Conservation (phyloP, 2,113 vertebrate species). For the Polyodon spathula region DNA sequence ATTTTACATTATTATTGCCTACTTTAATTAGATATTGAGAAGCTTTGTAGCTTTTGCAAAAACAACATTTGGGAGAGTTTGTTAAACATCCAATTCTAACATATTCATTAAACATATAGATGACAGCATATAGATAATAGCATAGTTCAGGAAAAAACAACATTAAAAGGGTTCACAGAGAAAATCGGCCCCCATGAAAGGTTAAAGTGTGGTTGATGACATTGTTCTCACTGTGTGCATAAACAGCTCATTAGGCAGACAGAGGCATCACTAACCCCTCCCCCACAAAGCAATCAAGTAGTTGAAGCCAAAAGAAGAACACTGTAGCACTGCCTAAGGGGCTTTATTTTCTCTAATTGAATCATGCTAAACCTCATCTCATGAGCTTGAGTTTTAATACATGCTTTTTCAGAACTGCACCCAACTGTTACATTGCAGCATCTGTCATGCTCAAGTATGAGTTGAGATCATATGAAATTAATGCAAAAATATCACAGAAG, state of each 20-base stretch:
- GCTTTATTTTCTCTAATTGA: constrained; percentile 3
- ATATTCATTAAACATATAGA: no score
- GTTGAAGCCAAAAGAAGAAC: background rate
- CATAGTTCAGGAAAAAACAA: background rate
- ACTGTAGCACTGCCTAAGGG: background rate
- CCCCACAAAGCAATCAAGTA: constrained; percentile 1
- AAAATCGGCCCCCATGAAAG: background rate
- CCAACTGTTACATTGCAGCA: background rate
- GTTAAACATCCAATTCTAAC: no score
- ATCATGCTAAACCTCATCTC: constrained; percentile 1
- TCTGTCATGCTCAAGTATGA: background rate
- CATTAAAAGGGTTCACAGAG: background rate
- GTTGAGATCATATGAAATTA: background rate
- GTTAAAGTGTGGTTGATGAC: background rate
- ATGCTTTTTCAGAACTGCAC: background rate
- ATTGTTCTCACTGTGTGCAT: background rate
- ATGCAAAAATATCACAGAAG: no score
- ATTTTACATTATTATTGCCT: no score
- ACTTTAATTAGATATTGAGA: no score
- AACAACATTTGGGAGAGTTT: no score
- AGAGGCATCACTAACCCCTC: background rate
- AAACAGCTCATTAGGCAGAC: background rate
- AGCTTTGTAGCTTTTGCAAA: no score
- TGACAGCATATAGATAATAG: no score
- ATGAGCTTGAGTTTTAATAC: background rate